Evolutionary conservation across 2,113 vertebrate genomes (phyloP), one percentile per base, ranked within the genome.

Genomic region (Alligator mississippiensis): DNA sequence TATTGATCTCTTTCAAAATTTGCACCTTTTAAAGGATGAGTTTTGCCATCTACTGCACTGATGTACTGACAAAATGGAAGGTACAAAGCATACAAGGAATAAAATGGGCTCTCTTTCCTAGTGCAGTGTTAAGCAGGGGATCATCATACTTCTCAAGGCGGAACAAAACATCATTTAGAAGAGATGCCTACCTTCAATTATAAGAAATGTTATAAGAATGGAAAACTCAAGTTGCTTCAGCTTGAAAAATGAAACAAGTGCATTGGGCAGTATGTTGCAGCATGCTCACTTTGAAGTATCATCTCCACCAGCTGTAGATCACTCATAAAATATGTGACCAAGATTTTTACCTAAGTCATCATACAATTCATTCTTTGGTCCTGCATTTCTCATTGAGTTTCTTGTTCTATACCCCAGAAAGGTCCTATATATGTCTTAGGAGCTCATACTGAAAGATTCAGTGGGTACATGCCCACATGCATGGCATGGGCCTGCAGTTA

Each of bases 1-100:
- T 60, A 25, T 4, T n/a, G 27, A 79, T 90, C 93, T 95, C 28
- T 91, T 72, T 77, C 70, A 28, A 84, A 93, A 85, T 88, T 59
- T 68, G 28, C 28, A 30, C 64, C 16, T 3, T 68, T 68, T 68
- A 58, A 81, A 93, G 88, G 62, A 57, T 72, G 78, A 58, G 79
- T 85, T 47, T 55, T 82, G 47, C 70, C 25, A 34, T 92, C 47
- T 78, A 38, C 47, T 83, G 75, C 34, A 15, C 10, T 4, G 1
- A 24, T 93, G 77, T 25, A 57, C 89, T 54, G 21, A 6, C 66
- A 34, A 66, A 87, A 90, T 34, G 34, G 47, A 58, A 6, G 17
- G 19, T 61, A 6, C 13, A 92, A 55, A 82, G 38, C 14, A 0
- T 24, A 21, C 25, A 68, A 90, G 60, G 66, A 93, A 77, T 54